phyloP scores from a whole-genome alignment of 2,113 vertebrate genomes.

The Ophthalmolycus amberensis region DNA sequence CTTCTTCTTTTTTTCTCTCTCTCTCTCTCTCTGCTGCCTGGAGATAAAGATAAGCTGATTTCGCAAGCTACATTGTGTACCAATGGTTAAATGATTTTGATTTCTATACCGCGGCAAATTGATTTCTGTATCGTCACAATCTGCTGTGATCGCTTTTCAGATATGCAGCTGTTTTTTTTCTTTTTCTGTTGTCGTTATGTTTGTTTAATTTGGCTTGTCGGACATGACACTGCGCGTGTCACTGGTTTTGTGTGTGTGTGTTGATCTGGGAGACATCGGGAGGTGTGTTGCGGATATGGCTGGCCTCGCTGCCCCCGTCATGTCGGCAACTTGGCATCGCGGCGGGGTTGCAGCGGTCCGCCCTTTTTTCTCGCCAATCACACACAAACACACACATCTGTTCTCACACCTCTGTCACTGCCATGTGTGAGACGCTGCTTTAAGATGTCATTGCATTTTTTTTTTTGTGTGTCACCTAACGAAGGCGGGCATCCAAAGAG shows the following conservation, averaged over 20 bases:
- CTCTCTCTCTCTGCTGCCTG: conserved; percentile 31
- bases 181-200: neutral
- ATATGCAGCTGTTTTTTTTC: conserved; percentile 19
- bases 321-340: conserved; percentile 42
- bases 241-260: neutral
- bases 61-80: conserved; percentile 44
- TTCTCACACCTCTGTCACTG: conserved; percentile 51
- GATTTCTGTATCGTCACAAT: conserved; percentile 48
- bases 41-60: conserved; percentile 64
- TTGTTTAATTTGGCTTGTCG: neutral
- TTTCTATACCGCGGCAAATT: conserved; percentile 47
- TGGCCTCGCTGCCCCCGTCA: conserved; percentile 46
- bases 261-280: neutral
- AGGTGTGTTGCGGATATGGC: conserved; percentile 56
- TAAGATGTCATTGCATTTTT: conserved; percentile 29
- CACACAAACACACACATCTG: conserved; percentile 16
- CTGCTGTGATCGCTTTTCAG: conserved; percentile 19
- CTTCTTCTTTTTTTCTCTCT: neutral
- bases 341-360: conserved; percentile 15
- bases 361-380: conserved; percentile 1
- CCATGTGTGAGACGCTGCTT: conserved; percentile 41
- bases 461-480: conserved; percentile 31
- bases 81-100: conserved; percentile 56
- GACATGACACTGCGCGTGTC: neutral
- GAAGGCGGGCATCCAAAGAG: neutral